These are phyloP conservation scores for Laspeyria flexula DNA, from an alignment of 2,888 invertebrate species.

Conservation along the genomic window DNA sequence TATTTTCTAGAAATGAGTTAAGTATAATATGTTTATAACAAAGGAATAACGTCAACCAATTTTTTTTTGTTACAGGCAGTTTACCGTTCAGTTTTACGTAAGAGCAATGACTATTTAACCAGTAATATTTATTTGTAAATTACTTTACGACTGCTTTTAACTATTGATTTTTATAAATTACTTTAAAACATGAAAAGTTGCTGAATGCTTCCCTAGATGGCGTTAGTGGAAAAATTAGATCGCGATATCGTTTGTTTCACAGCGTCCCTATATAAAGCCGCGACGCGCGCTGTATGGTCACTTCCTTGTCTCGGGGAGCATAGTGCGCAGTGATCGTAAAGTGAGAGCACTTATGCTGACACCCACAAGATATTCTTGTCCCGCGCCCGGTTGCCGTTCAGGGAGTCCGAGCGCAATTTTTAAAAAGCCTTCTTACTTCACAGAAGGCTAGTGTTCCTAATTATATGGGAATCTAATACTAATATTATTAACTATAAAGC, in stretches of 20 bases:
- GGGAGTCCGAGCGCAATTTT: slow-evolving; percentile 91
- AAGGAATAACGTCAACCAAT: too few relatives aligned
- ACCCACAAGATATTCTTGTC: slow-evolving; percentile 84
- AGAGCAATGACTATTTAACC: too few relatives aligned
- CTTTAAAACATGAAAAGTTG: too few relatives aligned
- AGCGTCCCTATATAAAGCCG: slow-evolving; percentile 1
- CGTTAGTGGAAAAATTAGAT: slow-evolving; percentile 53
- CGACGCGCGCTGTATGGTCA: slow-evolving; percentile 50
- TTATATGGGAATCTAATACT: too few relatives aligned
- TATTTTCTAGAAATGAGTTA: too few relatives aligned
- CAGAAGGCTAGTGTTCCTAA: slow-evolving; percentile 67
- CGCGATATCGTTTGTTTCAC: slow-evolving; percentile 53
- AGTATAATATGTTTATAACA: too few relatives aligned
- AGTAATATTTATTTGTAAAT: too few relatives aligned
- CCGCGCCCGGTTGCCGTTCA: slow-evolving; percentile 86
- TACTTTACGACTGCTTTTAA: too few relatives aligned
- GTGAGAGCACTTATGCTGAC: slow-evolving; percentile 95
- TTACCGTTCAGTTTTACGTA: too few relatives aligned
- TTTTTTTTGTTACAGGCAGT: too few relatives aligned
- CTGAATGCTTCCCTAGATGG: slow-evolving; percentile 60
- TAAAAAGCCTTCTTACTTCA: slow-evolving; percentile 90
- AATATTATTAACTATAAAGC: not conserved
- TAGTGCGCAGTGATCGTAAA: slow-evolving; percentile 94
- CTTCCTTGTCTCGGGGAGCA: slow-evolving; percentile 96
- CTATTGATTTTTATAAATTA: too few relatives aligned